Percentiles rank a stretch among this genome's conserved stretches.
phyloP scores from a whole-genome alignment of 2,888 invertebrate genomes.

The Magallana nippona region DNA sequence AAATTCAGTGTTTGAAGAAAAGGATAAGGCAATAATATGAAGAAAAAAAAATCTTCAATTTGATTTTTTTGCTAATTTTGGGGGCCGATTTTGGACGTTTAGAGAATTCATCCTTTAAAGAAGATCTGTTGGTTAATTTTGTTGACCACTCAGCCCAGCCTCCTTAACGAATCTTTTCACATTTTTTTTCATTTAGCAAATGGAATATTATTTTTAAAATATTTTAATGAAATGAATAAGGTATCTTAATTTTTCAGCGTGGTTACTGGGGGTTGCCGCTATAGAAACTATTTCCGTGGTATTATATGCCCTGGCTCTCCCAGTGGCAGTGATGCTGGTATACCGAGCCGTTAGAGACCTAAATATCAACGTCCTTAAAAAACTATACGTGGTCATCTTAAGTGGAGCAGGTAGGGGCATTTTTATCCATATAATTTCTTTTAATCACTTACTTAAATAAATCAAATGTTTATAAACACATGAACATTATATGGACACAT shows the following conservation, averaged over 20 bases:
- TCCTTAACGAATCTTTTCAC: too few species aligned
- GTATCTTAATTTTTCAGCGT: constrained; percentile 9
- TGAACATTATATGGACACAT: too few species aligned
- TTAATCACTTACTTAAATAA: neutral
- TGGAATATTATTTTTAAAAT: neutral
- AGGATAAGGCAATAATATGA: too few species aligned
- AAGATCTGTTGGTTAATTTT: too few species aligned
- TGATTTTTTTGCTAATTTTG: too few species aligned
- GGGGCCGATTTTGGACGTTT: too few species aligned
- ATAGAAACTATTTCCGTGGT: constrained; percentile 39
- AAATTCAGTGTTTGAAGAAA: too few species aligned
- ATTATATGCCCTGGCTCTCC: constrained; percentile 1
- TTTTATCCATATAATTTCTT: neutral
- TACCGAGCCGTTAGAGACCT: neutral
- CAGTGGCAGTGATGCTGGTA: constrained; percentile 4
- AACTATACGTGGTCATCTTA: constrained; percentile 37
- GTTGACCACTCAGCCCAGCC: too few species aligned
- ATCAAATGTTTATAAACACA: neutral
- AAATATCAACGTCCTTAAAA: constrained; percentile 6
- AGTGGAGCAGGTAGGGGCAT: constrained; percentile 41
- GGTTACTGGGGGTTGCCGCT: constrained; percentile 45
- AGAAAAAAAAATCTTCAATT: too few species aligned
- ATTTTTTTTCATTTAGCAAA: too few species aligned
- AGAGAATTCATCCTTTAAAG: too few species aligned
- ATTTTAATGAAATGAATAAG: neutral